A percentile compares a stretch with the other conserved stretches of the same genome.
These are phyloP conservation scores for Tricholauxania praeusta DNA, from an alignment of 2,888 invertebrate species.

Conservation along the genomic window DNA sequence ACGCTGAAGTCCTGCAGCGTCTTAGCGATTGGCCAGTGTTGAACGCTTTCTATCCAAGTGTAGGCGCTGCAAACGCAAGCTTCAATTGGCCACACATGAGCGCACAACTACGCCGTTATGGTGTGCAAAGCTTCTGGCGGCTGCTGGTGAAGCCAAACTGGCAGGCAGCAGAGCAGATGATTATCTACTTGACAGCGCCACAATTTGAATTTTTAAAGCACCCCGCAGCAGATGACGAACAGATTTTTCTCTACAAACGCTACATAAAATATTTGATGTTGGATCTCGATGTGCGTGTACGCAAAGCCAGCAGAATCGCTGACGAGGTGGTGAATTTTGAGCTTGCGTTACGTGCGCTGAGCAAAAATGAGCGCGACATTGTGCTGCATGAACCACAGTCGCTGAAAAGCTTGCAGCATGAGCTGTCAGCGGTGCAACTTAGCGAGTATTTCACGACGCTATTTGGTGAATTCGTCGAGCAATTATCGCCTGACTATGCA, in stretches of 20 bases:
- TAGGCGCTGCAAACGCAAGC: slow-evolving; percentile 16
- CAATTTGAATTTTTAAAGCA: slow-evolving; percentile 50
- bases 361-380: slow-evolving; percentile 42
- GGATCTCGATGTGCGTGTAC: slow-evolving; percentile 57
- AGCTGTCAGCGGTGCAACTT: slow-evolving; percentile 52
- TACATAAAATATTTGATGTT: slow-evolving; percentile 60
- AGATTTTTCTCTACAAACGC: slow-evolving; percentile 56
- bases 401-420: slow-evolving; percentile 46
- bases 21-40: slow-evolving; percentile 57
- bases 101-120: slow-evolving; percentile 58
- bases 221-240: slow-evolving; percentile 43
- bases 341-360: slow-evolving; percentile 49
- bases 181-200: slow-evolving; percentile 58
- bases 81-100: slow-evolving; percentile 57
- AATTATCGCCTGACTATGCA: slow-evolving; percentile 38
- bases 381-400: slow-evolving; percentile 56
- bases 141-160: slow-evolving; percentile 60
- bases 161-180: slow-evolving; percentile 57
- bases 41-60: slow-evolving; percentile 44
- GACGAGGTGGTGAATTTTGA: slow-evolving; percentile 57
- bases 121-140: slow-evolving; percentile 56
- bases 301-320: slow-evolving; percentile 56
- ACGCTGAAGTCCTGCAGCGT: slow-evolving; percentile 50
- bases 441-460: slow-evolving; percentile 53
- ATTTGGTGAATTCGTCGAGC: slow-evolving; percentile 41